Evolutionary conservation across 2,113 vertebrate genomes (phyloP), one percentile per base, ranked within the genome.

Genomic region (Vulpes vulpes): DNA sequence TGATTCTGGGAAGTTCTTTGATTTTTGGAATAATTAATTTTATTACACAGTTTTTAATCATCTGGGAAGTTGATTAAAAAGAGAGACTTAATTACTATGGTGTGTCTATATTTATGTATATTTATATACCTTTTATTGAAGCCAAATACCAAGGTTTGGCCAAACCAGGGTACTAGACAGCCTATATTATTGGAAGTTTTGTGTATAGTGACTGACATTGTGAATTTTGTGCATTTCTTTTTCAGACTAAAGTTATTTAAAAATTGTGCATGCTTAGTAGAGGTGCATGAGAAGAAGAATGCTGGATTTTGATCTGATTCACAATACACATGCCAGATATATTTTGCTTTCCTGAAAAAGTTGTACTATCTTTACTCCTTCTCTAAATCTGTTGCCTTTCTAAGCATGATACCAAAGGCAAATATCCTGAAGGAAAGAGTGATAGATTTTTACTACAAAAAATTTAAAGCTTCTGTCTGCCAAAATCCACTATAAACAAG

Each of bases 351-450:
- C 96, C 80, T 97, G 82, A 96, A 95, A 97, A 97, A 96, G 92
- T 97, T 97, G 95, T 94, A 94, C 92, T 97, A 96, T 98, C 97
- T 97, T 98, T 98, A 97, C 92, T 97, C 80, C 95, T 97, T 97
- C 93, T 97, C 94, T 96, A 97, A 98, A 98, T 97, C 92, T 97
- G 95, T 97, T 97, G 92, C 87, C 89, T 97, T 97, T 98, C 94
- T 97, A 95, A 98, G 95, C 92, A 92, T 92, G 85, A 97, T 92
- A 96, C 90, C 84, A 97, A 97, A 98, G 94, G 88, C 95, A 97
- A 95, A 97, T 95, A 97, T 91, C 84, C 88, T 81, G 92, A 88
- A 89, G 79, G 94, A 96, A 83, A 96, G 94, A 96, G 76, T 96
- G 92, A 96, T 94, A 95, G 65, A 94, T 97, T 91, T 91, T 98